These are phyloP conservation scores for Carcina quercana DNA, from an alignment of 2,888 invertebrate species.

Conservation along the genomic window DNA sequence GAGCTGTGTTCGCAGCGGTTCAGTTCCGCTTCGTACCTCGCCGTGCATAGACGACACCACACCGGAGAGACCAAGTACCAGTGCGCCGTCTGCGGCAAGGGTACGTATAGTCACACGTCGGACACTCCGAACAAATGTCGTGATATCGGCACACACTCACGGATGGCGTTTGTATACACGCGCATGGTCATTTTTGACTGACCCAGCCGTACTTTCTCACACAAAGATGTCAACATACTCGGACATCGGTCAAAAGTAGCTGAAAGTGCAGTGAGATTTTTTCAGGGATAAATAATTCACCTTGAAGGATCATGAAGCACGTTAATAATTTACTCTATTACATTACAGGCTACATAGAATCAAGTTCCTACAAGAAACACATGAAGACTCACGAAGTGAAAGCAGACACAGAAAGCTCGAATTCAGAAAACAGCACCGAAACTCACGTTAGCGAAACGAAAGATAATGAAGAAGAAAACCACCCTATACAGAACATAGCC, in stretches of 20 bases:
- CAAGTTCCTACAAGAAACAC: slow-evolving; percentile 59
- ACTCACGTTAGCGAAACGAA: slow-evolving; percentile 10
- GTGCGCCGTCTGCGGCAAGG: slow-evolving; percentile 53
- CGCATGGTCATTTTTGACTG: too few species aligned
- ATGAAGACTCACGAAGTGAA: slow-evolving; percentile 52
- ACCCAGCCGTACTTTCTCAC: too few species aligned
- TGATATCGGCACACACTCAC: too few species aligned
- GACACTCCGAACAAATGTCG: too few species aligned
- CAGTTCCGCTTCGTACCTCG: slow-evolving; percentile 59
- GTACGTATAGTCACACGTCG: slow-evolving; percentile 22
- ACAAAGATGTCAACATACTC: too few species aligned
- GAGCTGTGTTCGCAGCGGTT: slow-evolving; percentile 50
- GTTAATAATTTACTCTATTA: background rate
- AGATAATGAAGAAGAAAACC: slow-evolving; percentile 2
- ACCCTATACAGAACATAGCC: too few species aligned
- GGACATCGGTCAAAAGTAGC: too few species aligned
- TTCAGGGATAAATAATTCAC: too few species aligned
- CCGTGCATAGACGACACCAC: slow-evolving; percentile 58
- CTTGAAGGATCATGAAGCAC: too few species aligned
- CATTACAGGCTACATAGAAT: slow-evolving; percentile 50
- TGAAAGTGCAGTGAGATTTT: too few species aligned
- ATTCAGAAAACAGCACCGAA: slow-evolving; percentile 27
- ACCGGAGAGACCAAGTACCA: slow-evolving; percentile 48
- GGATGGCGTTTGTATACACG: too few species aligned
- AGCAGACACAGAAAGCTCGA: slow-evolving; percentile 27